Conservation (phyloP, 1,140 invertebrate species). For the Centruroides vittatus region DNA sequence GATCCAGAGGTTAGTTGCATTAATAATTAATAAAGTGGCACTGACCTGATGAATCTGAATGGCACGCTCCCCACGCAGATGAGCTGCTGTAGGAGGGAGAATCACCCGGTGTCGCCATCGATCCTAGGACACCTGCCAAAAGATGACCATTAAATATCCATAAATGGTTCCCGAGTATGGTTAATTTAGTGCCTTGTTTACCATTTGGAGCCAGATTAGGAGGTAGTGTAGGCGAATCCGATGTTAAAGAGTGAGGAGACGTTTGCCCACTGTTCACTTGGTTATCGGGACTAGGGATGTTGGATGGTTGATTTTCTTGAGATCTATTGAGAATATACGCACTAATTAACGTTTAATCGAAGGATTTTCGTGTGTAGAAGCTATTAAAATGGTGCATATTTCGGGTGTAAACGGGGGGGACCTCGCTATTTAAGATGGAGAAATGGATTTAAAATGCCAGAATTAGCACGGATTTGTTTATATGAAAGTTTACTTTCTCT, state of each 20-base stretch:
- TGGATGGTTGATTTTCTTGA: constrained; percentile 17
- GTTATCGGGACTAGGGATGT: constrained; percentile 21
- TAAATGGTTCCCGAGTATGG: too few relatives aligned
- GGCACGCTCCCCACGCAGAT: constrained; percentile 11
- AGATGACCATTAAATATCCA: background rate
- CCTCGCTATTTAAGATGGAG: too few relatives aligned
- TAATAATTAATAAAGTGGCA: background rate
- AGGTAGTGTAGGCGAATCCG: constrained; percentile 14
- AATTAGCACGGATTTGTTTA: too few relatives aligned
- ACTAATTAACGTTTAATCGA: too few relatives aligned
- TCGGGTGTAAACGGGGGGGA: too few relatives aligned
- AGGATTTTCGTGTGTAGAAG: too few relatives aligned
- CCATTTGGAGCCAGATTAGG: constrained; percentile 17
- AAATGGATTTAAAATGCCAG: too few relatives aligned
- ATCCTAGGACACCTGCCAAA: constrained; percentile 14
- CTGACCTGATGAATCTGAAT: constrained; percentile 8
- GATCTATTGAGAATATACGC: too few relatives aligned
- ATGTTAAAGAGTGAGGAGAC: constrained; percentile 11
- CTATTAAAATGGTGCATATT: too few relatives aligned
- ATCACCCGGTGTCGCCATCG: constrained; percentile 17
- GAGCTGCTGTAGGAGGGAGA: constrained; percentile 12
- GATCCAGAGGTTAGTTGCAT: background rate
- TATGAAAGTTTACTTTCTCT: too few relatives aligned
- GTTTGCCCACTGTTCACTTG: constrained; percentile 17
- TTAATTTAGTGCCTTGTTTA: background rate